Evolutionary conservation across 2,113 vertebrate genomes (phyloP).

Genomic region (Actinemys pallida): DNA sequence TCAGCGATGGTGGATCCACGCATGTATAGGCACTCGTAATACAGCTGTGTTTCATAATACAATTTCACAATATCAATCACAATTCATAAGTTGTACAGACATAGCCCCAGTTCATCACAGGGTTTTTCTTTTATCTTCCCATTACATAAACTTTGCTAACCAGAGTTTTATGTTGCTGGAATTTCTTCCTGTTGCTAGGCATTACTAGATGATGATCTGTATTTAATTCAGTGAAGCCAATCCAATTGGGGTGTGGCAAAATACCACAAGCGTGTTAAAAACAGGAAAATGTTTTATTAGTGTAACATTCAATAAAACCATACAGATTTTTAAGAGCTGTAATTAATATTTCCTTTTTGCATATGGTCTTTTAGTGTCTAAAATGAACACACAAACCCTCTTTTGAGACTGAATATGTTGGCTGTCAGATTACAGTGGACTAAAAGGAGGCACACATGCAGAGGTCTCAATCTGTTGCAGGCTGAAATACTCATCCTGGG

Average conservation of each 20-base stretch:
- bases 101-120: background rate
- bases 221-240: slow-evolving; percentile 25
- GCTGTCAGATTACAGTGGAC: background rate
- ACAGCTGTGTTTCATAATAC: background rate
- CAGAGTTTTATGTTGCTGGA: background rate
- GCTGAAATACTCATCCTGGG: background rate
- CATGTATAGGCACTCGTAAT: background rate
- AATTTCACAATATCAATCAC: background rate
- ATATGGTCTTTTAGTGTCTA: background rate
- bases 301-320: background rate
- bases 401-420: background rate
- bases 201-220: background rate
- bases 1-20: background rate
- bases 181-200: background rate
- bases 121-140: background rate
- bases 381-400: background rate
- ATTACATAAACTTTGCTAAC: background rate
- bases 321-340: background rate
- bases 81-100: background rate
- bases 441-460: background rate
- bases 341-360: background rate
- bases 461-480: background rate
- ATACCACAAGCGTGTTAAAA: background rate
- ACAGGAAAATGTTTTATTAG: background rate
- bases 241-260: background rate